Evolutionary conservation across 2,797 vertebrate species (phyloP).

Genomic region (Coreius guichenoti): DNA sequence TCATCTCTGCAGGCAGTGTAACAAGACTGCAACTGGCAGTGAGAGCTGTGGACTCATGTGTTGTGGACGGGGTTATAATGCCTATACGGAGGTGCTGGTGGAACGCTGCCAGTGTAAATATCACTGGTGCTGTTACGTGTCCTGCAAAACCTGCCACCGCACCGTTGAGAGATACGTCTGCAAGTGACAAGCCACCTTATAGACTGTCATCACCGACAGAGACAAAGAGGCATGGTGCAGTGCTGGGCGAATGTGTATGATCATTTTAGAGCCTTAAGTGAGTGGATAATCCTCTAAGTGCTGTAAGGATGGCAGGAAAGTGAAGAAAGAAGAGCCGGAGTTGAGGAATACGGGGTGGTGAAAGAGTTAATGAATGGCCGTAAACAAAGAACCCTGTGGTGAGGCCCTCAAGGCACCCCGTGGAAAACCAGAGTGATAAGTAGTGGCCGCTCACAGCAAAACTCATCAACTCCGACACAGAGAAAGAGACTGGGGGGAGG

Average conservation of each 20-base stretch:
- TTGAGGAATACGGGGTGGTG: constrained; percentile 29
- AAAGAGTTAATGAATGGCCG: constrained; percentile 39
- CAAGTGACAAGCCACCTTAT: constrained; percentile 66
- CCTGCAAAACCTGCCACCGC: constrained; percentile 76
- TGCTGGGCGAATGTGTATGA: neutral
- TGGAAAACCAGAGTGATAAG: constrained; percentile 51
- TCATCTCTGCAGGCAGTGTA: constrained; percentile 73
- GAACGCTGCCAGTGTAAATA: constrained; percentile 81
- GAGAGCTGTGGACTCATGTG: constrained; percentile 78
- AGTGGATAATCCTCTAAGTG: constrained; percentile 28
- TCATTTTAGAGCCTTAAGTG: constrained; percentile 14
- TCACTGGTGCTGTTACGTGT: constrained; percentile 83
- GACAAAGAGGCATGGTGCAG: neutral
- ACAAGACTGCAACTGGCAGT: constrained; percentile 76
- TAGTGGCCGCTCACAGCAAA: constrained; percentile 24
- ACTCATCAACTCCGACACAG: constrained; percentile 28
- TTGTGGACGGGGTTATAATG: constrained; percentile 81
- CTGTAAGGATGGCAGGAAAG: constrained; percentile 10
- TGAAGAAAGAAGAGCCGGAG: constrained; percentile 13
- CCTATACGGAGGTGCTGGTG: constrained; percentile 76
- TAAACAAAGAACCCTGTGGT: constrained; percentile 38
- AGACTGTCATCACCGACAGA: neutral
- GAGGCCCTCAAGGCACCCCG: constrained; percentile 38
- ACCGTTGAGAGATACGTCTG: constrained; percentile 77
- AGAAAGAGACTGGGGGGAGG: constrained; percentile 36